Conservation (phyloP, 2,113 vertebrate genomes). For the Motacilla alba region DNA sequence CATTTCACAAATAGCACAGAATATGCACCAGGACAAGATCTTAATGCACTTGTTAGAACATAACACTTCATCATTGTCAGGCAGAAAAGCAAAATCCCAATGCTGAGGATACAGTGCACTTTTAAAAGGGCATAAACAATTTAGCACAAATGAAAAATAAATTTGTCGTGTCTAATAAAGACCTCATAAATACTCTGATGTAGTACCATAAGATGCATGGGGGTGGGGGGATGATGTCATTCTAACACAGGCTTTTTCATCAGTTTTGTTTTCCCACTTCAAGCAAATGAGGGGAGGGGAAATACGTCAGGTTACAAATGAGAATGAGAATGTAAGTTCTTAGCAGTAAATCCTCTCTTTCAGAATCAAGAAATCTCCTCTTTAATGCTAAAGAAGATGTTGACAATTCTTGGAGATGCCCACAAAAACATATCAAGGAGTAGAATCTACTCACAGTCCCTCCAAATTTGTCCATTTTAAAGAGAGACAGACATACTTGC, state of each 20-base stretch:
- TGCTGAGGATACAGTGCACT: conserved; percentile 11
- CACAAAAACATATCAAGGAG: background rate
- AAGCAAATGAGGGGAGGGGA: background rate
- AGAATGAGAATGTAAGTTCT: background rate
- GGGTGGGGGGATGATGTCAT: background rate
- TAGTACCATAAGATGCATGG: conserved; percentile 20
- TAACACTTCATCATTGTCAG: conserved; percentile 40
- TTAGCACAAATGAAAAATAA: conserved; percentile 60
- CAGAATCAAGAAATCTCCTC: background rate
- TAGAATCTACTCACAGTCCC: background rate
- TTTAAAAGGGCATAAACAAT: conserved; percentile 46
- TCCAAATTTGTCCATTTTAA: conserved; percentile 32
- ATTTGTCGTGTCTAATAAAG: conserved; percentile 51
- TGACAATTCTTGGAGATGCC: background rate
- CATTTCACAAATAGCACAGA: conserved; percentile 53
- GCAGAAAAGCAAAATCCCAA: conserved; percentile 22
- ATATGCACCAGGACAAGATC: conserved; percentile 46
- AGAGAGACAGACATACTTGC: background rate
- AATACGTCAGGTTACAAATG: background rate
- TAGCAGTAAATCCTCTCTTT: background rate
- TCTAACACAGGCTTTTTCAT: background rate
- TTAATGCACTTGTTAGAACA: conserved; percentile 31
- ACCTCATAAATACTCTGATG: conserved; percentile 35
- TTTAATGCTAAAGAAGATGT: background rate
- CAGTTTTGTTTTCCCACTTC: background rate